Evolutionary conservation across 2,797 vertebrate genomes (phyloP), one percentile per base, ranked within the genome.

Genomic region (Channa striata): DNA sequence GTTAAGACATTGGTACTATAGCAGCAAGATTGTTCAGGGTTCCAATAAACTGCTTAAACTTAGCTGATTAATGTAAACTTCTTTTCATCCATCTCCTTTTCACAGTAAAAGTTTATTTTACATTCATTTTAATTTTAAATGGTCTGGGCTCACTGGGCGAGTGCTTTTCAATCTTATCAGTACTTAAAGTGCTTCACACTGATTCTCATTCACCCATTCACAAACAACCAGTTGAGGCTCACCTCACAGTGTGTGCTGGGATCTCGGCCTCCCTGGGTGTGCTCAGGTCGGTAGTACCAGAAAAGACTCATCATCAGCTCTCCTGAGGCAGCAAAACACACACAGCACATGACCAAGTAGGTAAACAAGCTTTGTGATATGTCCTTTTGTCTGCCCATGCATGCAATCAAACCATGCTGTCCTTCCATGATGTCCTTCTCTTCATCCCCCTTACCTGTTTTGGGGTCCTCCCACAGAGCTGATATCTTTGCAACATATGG

Each of bases 251-350:
- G 97, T 95, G 96, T 89, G 91, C 95, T 96, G 93, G 97, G 96
- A 93, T 97, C 98, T 85, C 97, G 94, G 84, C 97, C 97, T 85
- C 97, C 97, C 93, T 99, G 98, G 78, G 97, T 97, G 95, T 99
- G 98, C 91, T 99, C 97, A 0, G 97, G 97, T 85, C 97, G 94
- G 93, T 99, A 99, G 92, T 99, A 99, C 98, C 98, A 99, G 92
- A 99, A 96, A 71, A 99, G 96, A 89, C 98, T 99, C 98, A 99
- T 99, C 97, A 98, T 99, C 94, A 99, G 94, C 92, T 99, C 97
- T 87, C 97, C 97, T 99, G 90, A 30, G 72, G 74, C 64, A 43
- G 63, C 21, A 47, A 67, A 72, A 74, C 49, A 50, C 61, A 47
- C 47, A 72, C 13, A 40, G 39, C 39, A 54, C 54, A 54, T 21